These are phyloP conservation scores for Malurus melanocephalus DNA, from an alignment of 2,113 vertebrate genomes.

Conservation along the genomic window DNA sequence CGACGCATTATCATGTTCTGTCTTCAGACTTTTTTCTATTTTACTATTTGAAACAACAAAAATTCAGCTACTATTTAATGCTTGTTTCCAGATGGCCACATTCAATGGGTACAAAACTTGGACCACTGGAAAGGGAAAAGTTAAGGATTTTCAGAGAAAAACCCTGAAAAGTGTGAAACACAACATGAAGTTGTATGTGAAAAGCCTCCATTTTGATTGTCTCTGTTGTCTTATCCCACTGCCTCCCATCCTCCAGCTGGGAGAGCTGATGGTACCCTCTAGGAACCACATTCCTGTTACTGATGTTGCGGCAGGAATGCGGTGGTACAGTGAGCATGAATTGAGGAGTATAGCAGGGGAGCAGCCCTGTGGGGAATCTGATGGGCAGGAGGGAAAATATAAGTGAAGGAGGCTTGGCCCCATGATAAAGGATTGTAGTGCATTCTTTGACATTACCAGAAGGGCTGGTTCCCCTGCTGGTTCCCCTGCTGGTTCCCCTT, in stretches of 20 bases:
- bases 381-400: background rate
- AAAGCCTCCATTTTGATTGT: background rate
- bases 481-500: background rate
- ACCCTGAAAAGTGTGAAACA: background rate
- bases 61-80: background rate
- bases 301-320: background rate
- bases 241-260: accelerated
- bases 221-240: background rate
- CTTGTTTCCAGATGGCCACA: background rate
- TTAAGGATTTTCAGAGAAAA: background rate
- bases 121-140: background rate
- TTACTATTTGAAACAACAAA: background rate
- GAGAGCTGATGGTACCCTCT: background rate
- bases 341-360: background rate
- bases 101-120: background rate
- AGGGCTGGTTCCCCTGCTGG: background rate
- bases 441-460: background rate
- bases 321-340: accelerated
- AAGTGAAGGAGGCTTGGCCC: background rate
- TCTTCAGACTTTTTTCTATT: background rate
- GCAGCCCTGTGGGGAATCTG: background rate
- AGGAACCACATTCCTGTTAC: background rate
- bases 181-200: background rate
- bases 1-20: background rate
- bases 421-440: background rate